A percentile compares a stretch with the other conserved stretches of the same genome.
Conservation (phyloP, 2,113 vertebrate genomes). For the Cyprinus carpio region DNA sequence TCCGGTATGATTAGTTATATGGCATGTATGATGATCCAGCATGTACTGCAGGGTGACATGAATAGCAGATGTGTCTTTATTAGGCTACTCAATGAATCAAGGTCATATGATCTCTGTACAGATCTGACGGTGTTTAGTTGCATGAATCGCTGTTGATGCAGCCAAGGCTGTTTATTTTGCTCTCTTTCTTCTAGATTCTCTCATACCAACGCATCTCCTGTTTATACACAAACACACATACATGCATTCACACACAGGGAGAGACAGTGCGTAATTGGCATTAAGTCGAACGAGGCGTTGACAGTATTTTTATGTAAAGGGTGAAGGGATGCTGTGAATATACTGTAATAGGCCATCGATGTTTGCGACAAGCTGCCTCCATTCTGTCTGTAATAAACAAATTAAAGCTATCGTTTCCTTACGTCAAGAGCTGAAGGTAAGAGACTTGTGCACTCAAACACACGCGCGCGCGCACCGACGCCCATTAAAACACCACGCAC, state of each 20-base stretch:
- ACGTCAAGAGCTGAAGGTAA: constrained; percentile 37
- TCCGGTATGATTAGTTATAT: background rate
- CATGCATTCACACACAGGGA: constrained; percentile 4
- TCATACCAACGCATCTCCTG: constrained; percentile 25
- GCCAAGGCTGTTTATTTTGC: constrained; percentile 20
- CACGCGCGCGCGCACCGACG: constrained; percentile 40
- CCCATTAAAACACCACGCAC: constrained; percentile 60
- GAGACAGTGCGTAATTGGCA: too few relatives aligned
- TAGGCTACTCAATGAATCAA: constrained; percentile 49
- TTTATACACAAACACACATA: background rate
- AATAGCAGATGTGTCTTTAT: constrained; percentile 26
- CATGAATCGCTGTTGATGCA: background rate
- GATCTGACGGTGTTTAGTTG: background rate
- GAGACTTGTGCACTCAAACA: constrained; percentile 25
- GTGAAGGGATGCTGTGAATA: background rate
- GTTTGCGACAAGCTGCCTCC: background rate
- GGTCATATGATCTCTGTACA: constrained; percentile 42
- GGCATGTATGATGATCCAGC: background rate
- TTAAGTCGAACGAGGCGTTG: constrained; percentile 27
- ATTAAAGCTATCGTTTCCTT: constrained; percentile 42
- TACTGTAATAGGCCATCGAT: constrained; percentile 4
- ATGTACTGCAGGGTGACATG: constrained; percentile 19
- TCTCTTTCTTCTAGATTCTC: background rate
- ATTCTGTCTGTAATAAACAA: constrained; percentile 34
- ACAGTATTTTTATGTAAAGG: background rate